Percentiles rank a stretch among this genome's conserved stretches.
phyloP scores from a whole-genome alignment of 2,797 vertebrate species.

The Syndactyla subalaris region DNA sequence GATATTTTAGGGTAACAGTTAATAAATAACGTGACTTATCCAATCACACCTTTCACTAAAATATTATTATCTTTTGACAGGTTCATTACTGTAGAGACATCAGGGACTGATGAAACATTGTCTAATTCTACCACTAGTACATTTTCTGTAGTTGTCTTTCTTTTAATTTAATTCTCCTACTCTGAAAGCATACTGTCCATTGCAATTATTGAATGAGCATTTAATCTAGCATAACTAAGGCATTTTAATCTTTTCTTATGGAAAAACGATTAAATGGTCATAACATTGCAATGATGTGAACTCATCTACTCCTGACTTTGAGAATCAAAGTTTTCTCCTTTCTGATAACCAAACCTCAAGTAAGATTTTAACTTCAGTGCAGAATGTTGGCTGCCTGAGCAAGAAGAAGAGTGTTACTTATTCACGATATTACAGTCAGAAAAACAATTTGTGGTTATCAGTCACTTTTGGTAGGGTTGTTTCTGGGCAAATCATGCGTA shows the following conservation, averaged over 20 bases:
- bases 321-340: constrained; percentile 72
- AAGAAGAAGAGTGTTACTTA: not conserved
- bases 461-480: not conserved
- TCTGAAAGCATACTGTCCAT: constrained; percentile 86
- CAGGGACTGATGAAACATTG: constrained; percentile 79
- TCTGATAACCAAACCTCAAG: constrained; percentile 46
- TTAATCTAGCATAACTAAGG: constrained; percentile 81
- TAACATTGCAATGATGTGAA: constrained; percentile 71
- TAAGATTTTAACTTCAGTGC: not conserved
- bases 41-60: constrained; percentile 86
- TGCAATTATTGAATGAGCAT: constrained; percentile 84
- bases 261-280: constrained; percentile 82
- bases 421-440: not conserved
- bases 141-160: constrained; percentile 83
- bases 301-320: constrained; percentile 67
- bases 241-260: constrained; percentile 83
- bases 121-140: constrained; percentile 81
- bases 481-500: not conserved
- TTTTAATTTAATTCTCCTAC: constrained; percentile 87
- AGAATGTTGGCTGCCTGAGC: not conserved
- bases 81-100: constrained; percentile 88
- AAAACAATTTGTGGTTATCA: not conserved
- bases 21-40: constrained; percentile 89
- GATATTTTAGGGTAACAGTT: constrained; percentile 89
- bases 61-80: constrained; percentile 90